Percentiles rank a stretch among this genome's conserved stretches.
Evolutionary conservation across 1,140 invertebrate genomes (phyloP).

Genomic region (Drosophila pruinosa): DNA sequence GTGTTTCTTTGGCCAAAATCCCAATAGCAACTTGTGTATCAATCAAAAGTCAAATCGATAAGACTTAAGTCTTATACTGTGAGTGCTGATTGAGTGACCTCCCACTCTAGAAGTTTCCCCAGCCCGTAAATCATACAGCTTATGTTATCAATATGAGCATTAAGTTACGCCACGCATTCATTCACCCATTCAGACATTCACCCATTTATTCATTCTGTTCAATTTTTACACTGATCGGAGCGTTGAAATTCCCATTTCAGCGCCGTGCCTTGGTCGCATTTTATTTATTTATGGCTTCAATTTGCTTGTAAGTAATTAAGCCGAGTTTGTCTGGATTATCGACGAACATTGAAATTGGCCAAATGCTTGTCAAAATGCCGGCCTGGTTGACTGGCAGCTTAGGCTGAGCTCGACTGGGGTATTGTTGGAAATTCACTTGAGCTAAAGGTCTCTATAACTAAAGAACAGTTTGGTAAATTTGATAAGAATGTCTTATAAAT

Average conservation of each 20-base stretch:
- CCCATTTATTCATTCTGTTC: neutral
- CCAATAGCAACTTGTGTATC: slow-evolving; percentile 60
- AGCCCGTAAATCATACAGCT: slow-evolving; percentile 69
- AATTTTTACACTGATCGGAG: slow-evolving; percentile 20
- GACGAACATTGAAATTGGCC: slow-evolving; percentile 51
- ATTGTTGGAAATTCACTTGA: neutral
- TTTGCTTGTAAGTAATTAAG: slow-evolving; percentile 80
- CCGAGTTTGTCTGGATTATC: slow-evolving; percentile 74
- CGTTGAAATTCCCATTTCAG: slow-evolving; percentile 63
- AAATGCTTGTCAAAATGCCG: slow-evolving; percentile 50
- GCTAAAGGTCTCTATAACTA: no score
- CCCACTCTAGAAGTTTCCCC: slow-evolving; percentile 20
- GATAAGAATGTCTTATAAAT: no score
- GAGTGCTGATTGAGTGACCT: slow-evolving; percentile 28
- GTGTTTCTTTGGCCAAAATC: neutral
- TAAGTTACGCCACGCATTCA: slow-evolving; percentile 21
- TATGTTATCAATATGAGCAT: slow-evolving; percentile 78
- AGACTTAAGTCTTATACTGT: slow-evolving; percentile 48
- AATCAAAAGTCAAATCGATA: slow-evolving; percentile 80
- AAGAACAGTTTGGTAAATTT: no score
- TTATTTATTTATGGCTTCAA: slow-evolving; percentile 79
- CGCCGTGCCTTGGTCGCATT: slow-evolving; percentile 41
- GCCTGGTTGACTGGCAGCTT: slow-evolving; percentile 32
- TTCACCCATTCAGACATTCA: neutral
- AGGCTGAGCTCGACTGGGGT: neutral